Evolutionary conservation across 2,797 vertebrate genomes (phyloP), one percentile per base, ranked within the genome.

Genomic region (Eremophila alpestris): DNA sequence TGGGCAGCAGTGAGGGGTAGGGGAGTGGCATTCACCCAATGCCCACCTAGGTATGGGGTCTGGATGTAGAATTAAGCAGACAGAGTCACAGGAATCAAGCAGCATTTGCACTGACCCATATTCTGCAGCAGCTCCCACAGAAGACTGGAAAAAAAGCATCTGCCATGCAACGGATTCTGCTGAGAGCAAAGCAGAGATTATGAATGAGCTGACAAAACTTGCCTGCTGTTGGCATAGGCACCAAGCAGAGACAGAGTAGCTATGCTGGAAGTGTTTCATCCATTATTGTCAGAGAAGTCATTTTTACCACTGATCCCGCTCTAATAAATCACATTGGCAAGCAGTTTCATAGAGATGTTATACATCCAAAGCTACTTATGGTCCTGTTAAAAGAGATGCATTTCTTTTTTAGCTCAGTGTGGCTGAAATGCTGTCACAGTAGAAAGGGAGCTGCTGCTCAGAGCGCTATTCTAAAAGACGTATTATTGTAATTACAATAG

Each of bases 181-280:
- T 91, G 84, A 84, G 92, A 87, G 87, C 80, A 90, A 96, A 96
- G 89, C 62, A 96, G 73, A 94, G 82, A 94, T 95, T 97, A 97
- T 96, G 96, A 96, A 96, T 96, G 94, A 94, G 83, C 93, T 96
- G 96, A 96, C 94, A 96, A 93, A 96, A 96, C 60, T 78, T 85
- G 86, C 78, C 87, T 90, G 93, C 87, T 88, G 92, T 83, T 94
- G 93, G 91, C 78, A 69, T 45, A 87, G 87, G 82, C 79, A 86
- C 74, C 74, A 89, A 79, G 92, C 94, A 93, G 94, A 94, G 95
- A 96, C 16, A 18, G 90, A 92, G 93, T 79, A 92, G 91, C 89
- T 86, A 82, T 2, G 23, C 43, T 92, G 45, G 52, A 82, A 83
- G 54, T 48, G 49, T 91, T 95, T 95, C 89, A 96, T 96, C 94